These are phyloP conservation scores for Sympetrum striolatum DNA, from an alignment of 2,888 invertebrate species.

Conservation along the genomic window DNA sequence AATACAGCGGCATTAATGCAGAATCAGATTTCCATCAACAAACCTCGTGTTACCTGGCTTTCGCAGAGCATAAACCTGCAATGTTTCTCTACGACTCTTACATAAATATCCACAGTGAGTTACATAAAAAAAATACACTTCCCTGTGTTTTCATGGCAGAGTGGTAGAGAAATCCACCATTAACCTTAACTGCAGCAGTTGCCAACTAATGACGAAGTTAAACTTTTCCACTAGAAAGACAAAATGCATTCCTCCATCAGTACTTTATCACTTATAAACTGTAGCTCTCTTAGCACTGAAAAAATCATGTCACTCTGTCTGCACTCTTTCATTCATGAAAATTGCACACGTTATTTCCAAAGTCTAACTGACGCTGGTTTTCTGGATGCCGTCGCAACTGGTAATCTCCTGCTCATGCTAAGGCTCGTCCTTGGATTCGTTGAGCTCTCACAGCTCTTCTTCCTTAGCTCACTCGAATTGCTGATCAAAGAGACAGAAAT, in stretches of 20 bases:
- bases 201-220: neutral
- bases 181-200: neutral
- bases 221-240: neutral
- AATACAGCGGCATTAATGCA: neutral
- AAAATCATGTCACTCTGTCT: neutral
- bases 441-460: conserved; percentile 20
- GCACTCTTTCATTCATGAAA: neutral
- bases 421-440: neutral
- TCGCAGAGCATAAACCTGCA: neutral
- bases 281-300: neutral
- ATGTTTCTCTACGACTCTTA: neutral
- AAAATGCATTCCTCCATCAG: neutral
- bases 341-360: neutral
- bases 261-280: neutral
- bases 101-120: neutral
- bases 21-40: neutral
- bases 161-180: neutral
- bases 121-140: neutral
- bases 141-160: neutral
- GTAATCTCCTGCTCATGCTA: neutral
- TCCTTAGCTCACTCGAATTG: conserved; percentile 33
- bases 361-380: neutral
- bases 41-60: neutral
- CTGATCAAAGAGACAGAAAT: neutral
- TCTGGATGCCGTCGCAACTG: neutral